Evolutionary conservation across 1,140 invertebrate genomes (phyloP).

Genomic region (Babylonia areolata): DNA sequence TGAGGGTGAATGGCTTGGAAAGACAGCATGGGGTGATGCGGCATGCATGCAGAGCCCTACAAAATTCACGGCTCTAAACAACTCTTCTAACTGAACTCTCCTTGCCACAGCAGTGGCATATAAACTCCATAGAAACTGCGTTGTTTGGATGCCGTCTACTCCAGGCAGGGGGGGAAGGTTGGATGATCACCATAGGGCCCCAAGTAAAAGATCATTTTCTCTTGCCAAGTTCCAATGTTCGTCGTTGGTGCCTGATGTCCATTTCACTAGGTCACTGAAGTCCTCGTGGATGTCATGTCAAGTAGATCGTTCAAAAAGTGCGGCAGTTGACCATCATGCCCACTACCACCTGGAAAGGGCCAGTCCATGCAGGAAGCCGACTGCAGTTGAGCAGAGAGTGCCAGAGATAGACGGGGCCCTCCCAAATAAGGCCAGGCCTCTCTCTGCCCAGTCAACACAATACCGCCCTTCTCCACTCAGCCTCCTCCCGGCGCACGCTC

Average conservation of each 20-base stretch:
- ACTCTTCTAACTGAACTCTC: conserved; percentile 46
- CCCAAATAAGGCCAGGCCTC: conserved; percentile 44
- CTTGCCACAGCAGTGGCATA: conserved; percentile 4
- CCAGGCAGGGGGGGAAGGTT: background rate
- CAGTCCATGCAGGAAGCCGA: background rate
- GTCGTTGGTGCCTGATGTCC: background rate
- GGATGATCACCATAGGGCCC: background rate
- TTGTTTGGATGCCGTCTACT: conserved; percentile 28
- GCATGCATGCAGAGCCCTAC: conserved; percentile 63
- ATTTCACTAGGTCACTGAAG: background rate
- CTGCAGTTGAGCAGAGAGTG: conserved; percentile 34
- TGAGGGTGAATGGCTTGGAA: conserved; percentile 20
- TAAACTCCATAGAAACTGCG: conserved; percentile 39
- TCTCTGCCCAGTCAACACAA: background rate
- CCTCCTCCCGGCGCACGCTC: background rate
- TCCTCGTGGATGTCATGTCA: background rate
- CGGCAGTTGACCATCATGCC: background rate
- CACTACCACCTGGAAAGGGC: background rate
- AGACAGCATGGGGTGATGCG: conserved; percentile 49
- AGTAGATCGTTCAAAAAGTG: background rate
- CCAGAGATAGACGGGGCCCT: conserved; percentile 21
- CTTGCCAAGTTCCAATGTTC: background rate
- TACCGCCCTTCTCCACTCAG: background rate
- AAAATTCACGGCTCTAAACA: conserved; percentile 55
- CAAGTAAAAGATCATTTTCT: background rate